A percentile compares a stretch with the other conserved stretches of the same genome.
These are phyloP conservation scores for Liodrosophila aerea DNA, from an alignment of 2,888 invertebrate genomes.

Conservation along the genomic window DNA sequence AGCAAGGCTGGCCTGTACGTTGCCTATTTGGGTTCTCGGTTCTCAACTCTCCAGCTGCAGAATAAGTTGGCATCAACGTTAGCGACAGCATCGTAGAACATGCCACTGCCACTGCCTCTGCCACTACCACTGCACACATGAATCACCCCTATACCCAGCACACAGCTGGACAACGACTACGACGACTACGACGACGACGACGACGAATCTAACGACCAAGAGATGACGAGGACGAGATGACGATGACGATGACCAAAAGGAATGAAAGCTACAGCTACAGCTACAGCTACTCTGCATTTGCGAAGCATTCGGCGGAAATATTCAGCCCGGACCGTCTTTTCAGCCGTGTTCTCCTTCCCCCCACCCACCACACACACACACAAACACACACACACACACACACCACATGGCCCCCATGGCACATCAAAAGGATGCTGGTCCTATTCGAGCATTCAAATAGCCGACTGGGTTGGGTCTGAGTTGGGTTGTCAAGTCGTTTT, in stretches of 20 bases:
- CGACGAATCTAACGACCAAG: neutral
- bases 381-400: conserved; percentile 28
- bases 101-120: conserved; percentile 33
- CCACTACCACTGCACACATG: conserved; percentile 43
- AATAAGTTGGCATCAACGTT: conserved; percentile 71
- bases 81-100: conserved; percentile 54
- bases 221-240: conserved; percentile 40
- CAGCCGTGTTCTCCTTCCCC: conserved; percentile 36
- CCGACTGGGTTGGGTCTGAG: conserved; percentile 17
- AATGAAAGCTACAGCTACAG: conserved; percentile 57
- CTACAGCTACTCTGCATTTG: conserved; percentile 69
- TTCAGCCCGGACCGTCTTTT: conserved; percentile 63
- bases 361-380: neutral
- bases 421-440: conserved; percentile 66
- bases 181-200: conserved; percentile 1
- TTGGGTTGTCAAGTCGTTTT: conserved; percentile 1
- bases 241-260: conserved; percentile 71
- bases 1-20: conserved; percentile 37
- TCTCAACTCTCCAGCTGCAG: conserved; percentile 50
- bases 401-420: conserved; percentile 40
- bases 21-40: conserved; percentile 40
- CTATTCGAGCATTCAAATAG: conserved; percentile 52
- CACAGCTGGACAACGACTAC: conserved; percentile 47
- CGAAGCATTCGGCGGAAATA: conserved; percentile 77
- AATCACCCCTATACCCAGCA: conserved; percentile 28